These are phyloP conservation scores for Limnothrissa miodon DNA, from an alignment of 2,113 vertebrate species.

Conservation along the genomic window DNA sequence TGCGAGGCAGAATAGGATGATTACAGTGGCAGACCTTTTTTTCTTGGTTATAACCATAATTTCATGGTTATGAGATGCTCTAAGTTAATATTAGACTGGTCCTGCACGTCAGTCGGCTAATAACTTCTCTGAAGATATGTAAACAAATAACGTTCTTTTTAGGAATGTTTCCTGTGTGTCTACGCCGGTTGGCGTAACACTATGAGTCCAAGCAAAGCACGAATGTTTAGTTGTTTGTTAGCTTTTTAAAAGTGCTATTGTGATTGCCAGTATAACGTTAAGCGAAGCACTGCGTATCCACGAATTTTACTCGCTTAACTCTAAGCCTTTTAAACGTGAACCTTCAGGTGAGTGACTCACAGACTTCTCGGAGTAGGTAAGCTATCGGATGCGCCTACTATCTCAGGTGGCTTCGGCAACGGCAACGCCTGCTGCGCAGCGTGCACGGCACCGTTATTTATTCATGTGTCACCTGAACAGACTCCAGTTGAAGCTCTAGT, in stretches of 20 bases:
- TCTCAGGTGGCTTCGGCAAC: constrained; percentile 57
- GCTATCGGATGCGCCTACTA: constrained; percentile 59
- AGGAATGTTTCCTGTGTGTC: background rate
- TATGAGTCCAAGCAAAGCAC: background rate
- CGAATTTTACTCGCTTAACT: background rate
- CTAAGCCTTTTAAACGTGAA: background rate
- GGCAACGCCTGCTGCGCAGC: constrained; percentile 59
- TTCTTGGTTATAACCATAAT: background rate
- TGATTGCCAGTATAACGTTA: background rate
- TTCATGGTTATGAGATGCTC: background rate
- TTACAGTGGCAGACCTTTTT: background rate
- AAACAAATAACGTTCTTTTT: background rate
- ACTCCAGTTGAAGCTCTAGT: constrained; percentile 27
- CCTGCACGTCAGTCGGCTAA: background rate
- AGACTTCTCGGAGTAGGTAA: constrained; percentile 11
- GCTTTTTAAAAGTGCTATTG: background rate
- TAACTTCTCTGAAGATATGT: background rate
- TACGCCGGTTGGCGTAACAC: background rate
- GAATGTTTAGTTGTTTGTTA: background rate
- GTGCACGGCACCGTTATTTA: constrained; percentile 58
- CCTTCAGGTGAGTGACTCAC: constrained; percentile 4
- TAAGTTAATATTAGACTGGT: background rate
- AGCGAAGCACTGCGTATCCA: background rate
- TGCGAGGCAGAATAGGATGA: background rate
- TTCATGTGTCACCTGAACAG: constrained; percentile 72